Evolutionary conservation across 1,140 invertebrate species (phyloP).

Genomic region (Laodelphax striatellus): DNA sequence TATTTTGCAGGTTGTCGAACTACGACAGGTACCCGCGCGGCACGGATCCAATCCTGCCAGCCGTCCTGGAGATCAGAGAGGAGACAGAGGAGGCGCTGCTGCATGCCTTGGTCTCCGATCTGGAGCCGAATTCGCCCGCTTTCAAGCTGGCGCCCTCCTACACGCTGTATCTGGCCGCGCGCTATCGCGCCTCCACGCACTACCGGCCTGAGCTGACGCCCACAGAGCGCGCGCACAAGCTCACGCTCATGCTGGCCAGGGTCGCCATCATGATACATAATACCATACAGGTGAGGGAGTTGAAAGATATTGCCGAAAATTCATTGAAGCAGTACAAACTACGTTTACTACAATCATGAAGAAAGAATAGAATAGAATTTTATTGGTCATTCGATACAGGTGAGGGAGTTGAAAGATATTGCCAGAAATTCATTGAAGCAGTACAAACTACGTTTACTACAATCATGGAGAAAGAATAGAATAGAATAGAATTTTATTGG

Average conservation of each 20-base stretch:
- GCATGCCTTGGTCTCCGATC: slow-evolving; percentile 70
- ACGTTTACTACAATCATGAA: too few relatives aligned
- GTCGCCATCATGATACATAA: slow-evolving; percentile 77
- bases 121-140: slow-evolving; percentile 72
- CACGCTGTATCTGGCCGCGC: slow-evolving; percentile 83
- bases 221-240: slow-evolving; percentile 76
- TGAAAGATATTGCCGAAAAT: neutral
- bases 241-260: slow-evolving; percentile 79
- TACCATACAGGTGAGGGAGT: slow-evolving; percentile 53
- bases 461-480: too few relatives aligned
- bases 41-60: slow-evolving; percentile 83
- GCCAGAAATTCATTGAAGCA: too few relatives aligned
- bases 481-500: too few relatives aligned
- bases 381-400: too few relatives aligned
- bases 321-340: too few relatives aligned
- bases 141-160: slow-evolving; percentile 90
- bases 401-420: too few relatives aligned
- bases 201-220: slow-evolving; percentile 85
- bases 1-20: slow-evolving; percentile 34
- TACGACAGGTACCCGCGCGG: slow-evolving; percentile 46
- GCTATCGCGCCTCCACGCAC: slow-evolving; percentile 84
- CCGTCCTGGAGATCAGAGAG: slow-evolving; percentile 87
- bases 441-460: too few relatives aligned
- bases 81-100: slow-evolving; percentile 87
- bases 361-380: too few relatives aligned